Base-by-base conservation (phyloP, 2,797 vertebrate species). In the Sphaeramia orbicularis region DNA sequence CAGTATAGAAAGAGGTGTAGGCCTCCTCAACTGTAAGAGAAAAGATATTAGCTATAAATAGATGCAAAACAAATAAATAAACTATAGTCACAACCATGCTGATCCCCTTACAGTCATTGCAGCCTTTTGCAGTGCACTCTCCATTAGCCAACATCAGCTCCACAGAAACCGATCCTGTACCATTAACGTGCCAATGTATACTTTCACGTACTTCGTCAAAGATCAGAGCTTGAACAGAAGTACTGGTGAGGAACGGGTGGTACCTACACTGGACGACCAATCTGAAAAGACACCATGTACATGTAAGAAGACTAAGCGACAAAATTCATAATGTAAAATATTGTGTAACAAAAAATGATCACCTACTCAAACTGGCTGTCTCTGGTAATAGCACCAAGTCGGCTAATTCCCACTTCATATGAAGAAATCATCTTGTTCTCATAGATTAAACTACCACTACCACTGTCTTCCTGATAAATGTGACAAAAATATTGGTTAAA, bases 361-460 rank as follows among this genome's bases (percentile, higher is more conserved):
- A 57, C 86, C 40, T 77, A 95, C 93, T 89, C 51, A 79, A 44
- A 94, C 3, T 40, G 1, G 66, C 65, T 94, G 76, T 93, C 92
- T 43, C 94, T 92, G 57, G 94, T 94, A 61, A 94, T 91, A 0
- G 12, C 1, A 45, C 93, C 92, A 13, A 0, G 10, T 3, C 37
- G 21, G 18, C 91, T 89, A 24, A 66, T 0, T 2, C 0, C 63
- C 11, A 90, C 66, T 43, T 91, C 88, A 67, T 45, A 92, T 14
- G 63, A 40, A 5, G 89, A 90, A 3, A 35, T 4, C 88, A 95
- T 90, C 55, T 67, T 74, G 78, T 94, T 94, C 64, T 92, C 82
- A 86, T 94, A 94, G 37, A 86, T 54, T 64, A 94, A 85, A 60
- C 64, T 56, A 6, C 83, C 85, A 60, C 64, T 56, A 6, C 83